Evolutionary conservation across 2,797 vertebrate species (phyloP), one percentile per base, ranked within the genome.

Genomic region (Hylomyscus alleni): DNA sequence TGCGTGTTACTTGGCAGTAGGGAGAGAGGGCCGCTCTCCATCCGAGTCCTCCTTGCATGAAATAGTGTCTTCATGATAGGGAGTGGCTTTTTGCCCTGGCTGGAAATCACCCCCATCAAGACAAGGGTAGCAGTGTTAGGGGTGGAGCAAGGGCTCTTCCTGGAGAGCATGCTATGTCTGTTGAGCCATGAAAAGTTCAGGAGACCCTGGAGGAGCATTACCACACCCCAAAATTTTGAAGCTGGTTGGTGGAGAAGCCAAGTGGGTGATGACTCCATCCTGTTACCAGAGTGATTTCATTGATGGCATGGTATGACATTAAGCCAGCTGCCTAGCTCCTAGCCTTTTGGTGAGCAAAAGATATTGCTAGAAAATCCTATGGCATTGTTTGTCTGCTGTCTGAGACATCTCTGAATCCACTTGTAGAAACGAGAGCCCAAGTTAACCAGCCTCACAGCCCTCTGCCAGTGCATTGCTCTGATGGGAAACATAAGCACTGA

Each of bases 401-500:
- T 90, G 47, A 77, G 37, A 47, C 22, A 9, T 60, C 8, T 95
- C 73, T 37, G 31, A 44, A 19, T 96, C 75, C 5, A 26, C 56
- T 98, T 95, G 2, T 44, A 92, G 60, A 62, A 99, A 99, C 96
- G 83, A 84, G 98, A 98, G 67, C 96, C 98, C 94, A 94, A 82
- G 94, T 44, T 78, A 24, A 93, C 97, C 94, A 98, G 96, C 78
- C 77, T 69, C 73, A 65, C 95, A 2, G 96, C 98, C 24, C 98
- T 99, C 4, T 97, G 98, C 12, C 92, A 82, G 14, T 98, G 98
- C 31, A 92, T 99, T 65, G 98, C 98, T 9, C 4, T 98, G 94
- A 47, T 99, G 89, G 98, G 99, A 31, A 98, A 93, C 65, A 98
- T 99, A 83, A 98, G 98, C 69, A 94, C 96, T n/a, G 99, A 99